These are phyloP conservation scores for Helicoverpa armigera DNA, from an alignment of 1,140 invertebrate genomes.

Conservation along the genomic window DNA sequence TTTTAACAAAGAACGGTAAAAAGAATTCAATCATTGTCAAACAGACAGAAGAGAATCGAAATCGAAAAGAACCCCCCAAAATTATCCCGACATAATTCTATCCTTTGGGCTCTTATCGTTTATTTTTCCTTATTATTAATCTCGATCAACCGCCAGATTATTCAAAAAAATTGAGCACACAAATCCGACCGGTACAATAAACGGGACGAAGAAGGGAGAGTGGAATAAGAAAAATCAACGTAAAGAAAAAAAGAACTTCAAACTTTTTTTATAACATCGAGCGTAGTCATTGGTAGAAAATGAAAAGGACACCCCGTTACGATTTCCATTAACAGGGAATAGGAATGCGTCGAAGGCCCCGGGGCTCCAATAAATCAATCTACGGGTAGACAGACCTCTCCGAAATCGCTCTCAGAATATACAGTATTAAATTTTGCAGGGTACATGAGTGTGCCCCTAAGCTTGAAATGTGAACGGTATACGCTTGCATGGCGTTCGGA, in stretches of 20 bases:
- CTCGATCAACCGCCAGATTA: slow-evolving; percentile 42
- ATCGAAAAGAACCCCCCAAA: slow-evolving; percentile 2
- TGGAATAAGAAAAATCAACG: slow-evolving; percentile 39
- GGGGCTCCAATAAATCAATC: slow-evolving; percentile 73
- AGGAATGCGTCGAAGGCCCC: slow-evolving; percentile 68
- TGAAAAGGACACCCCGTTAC: slow-evolving; percentile 71
- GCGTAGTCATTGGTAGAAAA: slow-evolving; percentile 71
- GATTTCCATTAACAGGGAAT: slow-evolving; percentile 76
- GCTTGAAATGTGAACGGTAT: slow-evolving; percentile 38
- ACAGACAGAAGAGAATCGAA: background rate
- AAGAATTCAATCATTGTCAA: background rate
- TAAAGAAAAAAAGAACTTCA: slow-evolving; percentile 48
- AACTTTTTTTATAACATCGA: slow-evolving; percentile 73
- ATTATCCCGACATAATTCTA: slow-evolving; percentile 28
- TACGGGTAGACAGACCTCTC: slow-evolving; percentile 53
- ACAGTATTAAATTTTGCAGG: slow-evolving; percentile 54
- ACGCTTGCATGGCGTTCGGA: slow-evolving; percentile 26
- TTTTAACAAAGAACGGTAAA: no score
- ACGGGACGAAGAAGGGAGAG: slow-evolving; percentile 12
- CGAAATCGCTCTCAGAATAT: slow-evolving; percentile 46
- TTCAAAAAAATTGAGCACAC: slow-evolving; percentile 35
- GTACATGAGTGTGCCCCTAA: slow-evolving; percentile 45
- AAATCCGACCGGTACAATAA: slow-evolving; percentile 38
- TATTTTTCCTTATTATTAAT: slow-evolving; percentile 40
- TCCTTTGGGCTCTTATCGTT: background rate